Evolutionary conservation across 2,113 vertebrate genomes (phyloP).

Genomic region (Condylura cristata): DNA sequence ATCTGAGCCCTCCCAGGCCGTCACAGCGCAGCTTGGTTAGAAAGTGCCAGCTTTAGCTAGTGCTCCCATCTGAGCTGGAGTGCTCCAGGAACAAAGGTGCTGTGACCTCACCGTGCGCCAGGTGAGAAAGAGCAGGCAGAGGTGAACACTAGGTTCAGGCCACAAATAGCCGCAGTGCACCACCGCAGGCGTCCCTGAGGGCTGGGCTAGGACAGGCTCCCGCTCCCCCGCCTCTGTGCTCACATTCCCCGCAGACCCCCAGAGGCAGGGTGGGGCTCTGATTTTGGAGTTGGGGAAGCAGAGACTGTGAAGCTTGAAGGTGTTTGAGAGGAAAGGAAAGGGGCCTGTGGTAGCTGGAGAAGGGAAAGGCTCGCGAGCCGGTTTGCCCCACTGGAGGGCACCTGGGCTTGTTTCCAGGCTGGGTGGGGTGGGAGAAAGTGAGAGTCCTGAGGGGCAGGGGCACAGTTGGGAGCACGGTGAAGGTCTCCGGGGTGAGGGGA

Average conservation of each 20-base stretch:
- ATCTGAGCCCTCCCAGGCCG: background rate
- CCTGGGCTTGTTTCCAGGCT: background rate
- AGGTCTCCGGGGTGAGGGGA: background rate
- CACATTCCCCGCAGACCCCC: background rate
- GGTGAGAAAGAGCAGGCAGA: background rate
- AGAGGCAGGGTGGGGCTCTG: background rate
- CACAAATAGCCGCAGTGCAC: accelerated
- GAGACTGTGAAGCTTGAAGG: background rate
- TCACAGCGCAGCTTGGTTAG: background rate
- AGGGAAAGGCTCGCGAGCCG: background rate
- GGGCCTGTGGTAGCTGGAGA: background rate
- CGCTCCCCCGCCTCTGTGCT: accelerated
- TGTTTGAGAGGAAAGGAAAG: background rate
- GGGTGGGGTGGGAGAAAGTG: background rate
- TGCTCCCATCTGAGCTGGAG: background rate
- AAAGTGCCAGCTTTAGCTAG: background rate
- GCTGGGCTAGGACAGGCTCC: background rate
- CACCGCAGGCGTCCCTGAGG: background rate
- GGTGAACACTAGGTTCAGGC: too few relatives aligned
- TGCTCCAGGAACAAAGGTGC: background rate
- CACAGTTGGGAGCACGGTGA: background rate
- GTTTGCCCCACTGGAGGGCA: background rate
- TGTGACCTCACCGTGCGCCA: accelerated
- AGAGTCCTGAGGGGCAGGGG: background rate
- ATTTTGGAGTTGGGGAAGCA: background rate